Percentiles rank a stretch among this genome's conserved stretches.
phyloP scores from a whole-genome alignment of 2,797 vertebrate genomes.

The Arnoldichthys spilopterus region DNA sequence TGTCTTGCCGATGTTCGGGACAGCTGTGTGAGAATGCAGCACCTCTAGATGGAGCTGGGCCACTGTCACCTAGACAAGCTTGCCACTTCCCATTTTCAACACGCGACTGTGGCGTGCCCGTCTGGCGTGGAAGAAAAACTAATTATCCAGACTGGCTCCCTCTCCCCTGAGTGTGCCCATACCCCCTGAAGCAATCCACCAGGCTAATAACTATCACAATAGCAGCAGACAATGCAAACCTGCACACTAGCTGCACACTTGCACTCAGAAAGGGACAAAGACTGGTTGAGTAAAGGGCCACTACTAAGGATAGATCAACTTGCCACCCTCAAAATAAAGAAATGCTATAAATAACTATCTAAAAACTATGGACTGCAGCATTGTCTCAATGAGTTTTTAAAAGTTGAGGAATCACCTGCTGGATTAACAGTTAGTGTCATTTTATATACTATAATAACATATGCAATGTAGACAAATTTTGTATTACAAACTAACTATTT shows the following conservation, averaged over 20 bases:
- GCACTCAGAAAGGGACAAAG: constrained; percentile 33
- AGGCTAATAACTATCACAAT: constrained; percentile 78
- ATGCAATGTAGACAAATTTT: too few species aligned
- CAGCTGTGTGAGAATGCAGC: constrained; percentile 73
- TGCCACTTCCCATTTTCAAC: constrained; percentile 74
- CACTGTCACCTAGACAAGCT: constrained; percentile 72
- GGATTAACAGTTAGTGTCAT: too few species aligned
- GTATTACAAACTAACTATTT: too few species aligned
- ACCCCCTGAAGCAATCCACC: constrained; percentile 73
- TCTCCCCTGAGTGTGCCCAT: constrained; percentile 68
- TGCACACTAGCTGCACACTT: constrained; percentile 27
- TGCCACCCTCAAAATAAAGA: too few species aligned
- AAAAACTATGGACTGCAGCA: too few species aligned
- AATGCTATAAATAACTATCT: too few species aligned
- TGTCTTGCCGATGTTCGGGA: constrained; percentile 60
- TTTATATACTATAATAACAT: too few species aligned
- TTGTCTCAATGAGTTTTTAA: too few species aligned
- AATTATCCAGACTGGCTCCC: constrained; percentile 77
- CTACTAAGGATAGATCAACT: constrained; percentile 4
- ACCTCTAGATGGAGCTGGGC: constrained; percentile 69
- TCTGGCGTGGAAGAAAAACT: constrained; percentile 74
- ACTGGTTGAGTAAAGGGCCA: constrained; percentile 5
- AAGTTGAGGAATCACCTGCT: too few species aligned
- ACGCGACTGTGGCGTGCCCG: constrained; percentile 69
- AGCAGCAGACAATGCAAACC: constrained; percentile 67